Base-by-base conservation (phyloP, 1,140 invertebrate genomes). In the Oncopeltus fasciatus region DNA sequence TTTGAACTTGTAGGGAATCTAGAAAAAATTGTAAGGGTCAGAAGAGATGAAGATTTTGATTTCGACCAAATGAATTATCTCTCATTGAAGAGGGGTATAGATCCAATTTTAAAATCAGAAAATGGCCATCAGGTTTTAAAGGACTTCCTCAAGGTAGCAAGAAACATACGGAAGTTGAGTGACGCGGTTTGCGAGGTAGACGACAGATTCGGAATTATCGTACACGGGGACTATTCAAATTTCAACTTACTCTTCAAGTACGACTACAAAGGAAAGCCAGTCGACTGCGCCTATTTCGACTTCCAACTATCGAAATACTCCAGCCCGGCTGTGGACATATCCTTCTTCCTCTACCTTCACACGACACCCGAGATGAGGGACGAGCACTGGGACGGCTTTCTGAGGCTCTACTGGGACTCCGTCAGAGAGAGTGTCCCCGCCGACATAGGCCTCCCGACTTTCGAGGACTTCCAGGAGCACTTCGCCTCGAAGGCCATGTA, bases 221-320 rank as follows among this genome's bases (percentile, higher is more conserved):
- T 72, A 27, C 79, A 81, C 66, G 79, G 78, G 16, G 79, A 80
- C 66, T 78, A 74, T 65, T 78, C 76, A 74, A 74, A 72, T 49
- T 80, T 80, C 63, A 81, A 81, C 62, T 71, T 81, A 20, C 64
- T 80, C 44, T 81, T 77, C 67, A 72, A 72, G 62, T 72, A 74
- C 28, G 64, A 72, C 0, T 20, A 64, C 4, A 47, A 66, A 16
- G 67, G 60, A 0, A 43, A 65, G 12, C 57, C 71, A 1, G 21
- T 68, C 0, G 66, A 67, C 14, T 66, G 72, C 0, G 72, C 70
- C 53, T 51, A 78, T 2, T 64, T 77, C 24, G 76, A 78, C 61
- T 74, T 76, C n/a, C 74, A 72, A 4, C 47, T 70, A n/a, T 53
- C 71, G 0, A 61, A 60, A 24, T 75, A 75, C 57, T 63, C 69